These are phyloP conservation scores for Tetheella fluctuosa DNA, from an alignment of 2,888 invertebrate species.

Conservation along the genomic window DNA sequence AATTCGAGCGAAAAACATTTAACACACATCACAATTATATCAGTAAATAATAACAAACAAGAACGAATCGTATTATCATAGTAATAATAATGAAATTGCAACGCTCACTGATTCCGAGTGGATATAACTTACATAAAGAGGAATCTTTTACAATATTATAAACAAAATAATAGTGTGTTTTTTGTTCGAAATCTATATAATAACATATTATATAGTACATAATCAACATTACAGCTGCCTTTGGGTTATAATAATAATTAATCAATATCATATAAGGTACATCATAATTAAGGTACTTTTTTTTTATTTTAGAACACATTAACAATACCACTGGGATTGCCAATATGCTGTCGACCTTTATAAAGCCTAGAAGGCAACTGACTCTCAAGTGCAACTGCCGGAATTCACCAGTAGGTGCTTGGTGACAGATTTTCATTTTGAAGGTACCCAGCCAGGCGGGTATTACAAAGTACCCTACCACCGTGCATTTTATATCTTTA, in stretches of 20 bases:
- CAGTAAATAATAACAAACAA: conserved; percentile 48
- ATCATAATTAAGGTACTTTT: no score
- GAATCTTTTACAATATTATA: neutral
- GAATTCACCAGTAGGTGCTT: no score
- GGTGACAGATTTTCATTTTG: no score
- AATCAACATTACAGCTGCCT: conserved; percentile 4
- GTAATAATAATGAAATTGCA: conserved; percentile 19
- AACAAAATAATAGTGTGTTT: conserved; percentile 22
- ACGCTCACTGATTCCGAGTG: conserved; percentile 49
- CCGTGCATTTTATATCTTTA: no score
- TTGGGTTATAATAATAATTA: neutral
- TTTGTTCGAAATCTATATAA: conserved; percentile 38
- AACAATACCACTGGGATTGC: no score
- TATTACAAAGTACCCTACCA: no score
- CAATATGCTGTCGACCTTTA: no score
- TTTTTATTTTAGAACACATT: no score
- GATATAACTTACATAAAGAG: neutral
- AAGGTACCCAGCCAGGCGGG: no score
- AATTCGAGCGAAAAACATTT: conserved; percentile 54
- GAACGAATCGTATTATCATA: conserved; percentile 36
- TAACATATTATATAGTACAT: conserved; percentile 13
- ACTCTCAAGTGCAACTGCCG: no score
- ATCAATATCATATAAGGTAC: neutral
- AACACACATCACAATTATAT: conserved; percentile 33
- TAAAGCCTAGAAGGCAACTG: no score